A percentile compares a stretch with the other conserved stretches of the same genome.
phyloP scores from a whole-genome alignment of 2,888 invertebrate species.

The Pocota personata region DNA sequence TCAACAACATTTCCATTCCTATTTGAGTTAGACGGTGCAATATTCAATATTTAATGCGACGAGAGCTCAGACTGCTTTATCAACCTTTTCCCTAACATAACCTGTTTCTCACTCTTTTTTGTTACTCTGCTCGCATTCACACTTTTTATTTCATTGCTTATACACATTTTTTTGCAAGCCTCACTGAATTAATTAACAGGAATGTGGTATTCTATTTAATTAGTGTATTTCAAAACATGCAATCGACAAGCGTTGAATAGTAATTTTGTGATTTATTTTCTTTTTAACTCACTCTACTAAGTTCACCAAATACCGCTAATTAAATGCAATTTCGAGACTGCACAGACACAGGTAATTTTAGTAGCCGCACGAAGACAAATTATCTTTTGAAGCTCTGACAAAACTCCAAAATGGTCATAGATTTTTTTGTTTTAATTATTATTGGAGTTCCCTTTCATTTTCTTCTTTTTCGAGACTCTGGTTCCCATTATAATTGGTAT shows the following conservation, averaged over 20 bases:
- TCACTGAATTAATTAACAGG: slow-evolving; percentile 3
- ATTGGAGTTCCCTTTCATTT: slow-evolving; percentile 35
- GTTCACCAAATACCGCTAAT: slow-evolving; percentile 32
- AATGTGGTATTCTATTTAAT: slow-evolving; percentile 31
- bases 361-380: slow-evolving; percentile 28
- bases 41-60: too few relatives aligned
- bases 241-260: slow-evolving; percentile 32
- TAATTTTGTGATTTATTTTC: neutral
- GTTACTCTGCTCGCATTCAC: neutral
- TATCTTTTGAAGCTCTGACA: slow-evolving; percentile 38
- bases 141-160: neutral
- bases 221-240: slow-evolving; percentile 26
- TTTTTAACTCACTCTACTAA: neutral
- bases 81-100: too few relatives aligned
- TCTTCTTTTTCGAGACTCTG: slow-evolving; percentile 21
- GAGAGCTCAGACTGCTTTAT: too few relatives aligned
- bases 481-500: slow-evolving; percentile 51
- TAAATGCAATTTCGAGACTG: slow-evolving; percentile 52
- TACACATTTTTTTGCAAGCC: neutral
- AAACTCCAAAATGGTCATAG: slow-evolving; percentile 17
- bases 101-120: too few relatives aligned
- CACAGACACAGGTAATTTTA: slow-evolving; percentile 13
- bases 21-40: too few relatives aligned
- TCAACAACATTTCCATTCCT: too few relatives aligned
- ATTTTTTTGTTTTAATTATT: slow-evolving; percentile 10